Conservation (phyloP, 2,113 vertebrate species). For the Urocolius indicus region DNA sequence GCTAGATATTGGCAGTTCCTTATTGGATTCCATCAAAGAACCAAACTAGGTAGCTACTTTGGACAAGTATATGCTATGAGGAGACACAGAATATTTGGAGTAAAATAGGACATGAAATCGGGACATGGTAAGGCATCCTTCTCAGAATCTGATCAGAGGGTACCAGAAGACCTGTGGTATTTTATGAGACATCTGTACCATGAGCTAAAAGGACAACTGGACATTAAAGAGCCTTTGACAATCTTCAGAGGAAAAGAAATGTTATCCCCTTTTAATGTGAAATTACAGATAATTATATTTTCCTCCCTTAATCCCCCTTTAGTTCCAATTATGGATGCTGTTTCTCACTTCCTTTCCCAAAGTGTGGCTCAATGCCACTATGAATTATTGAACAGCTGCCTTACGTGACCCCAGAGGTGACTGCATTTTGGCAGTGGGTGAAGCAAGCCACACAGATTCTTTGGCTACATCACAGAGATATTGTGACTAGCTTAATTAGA, state of each 20-base stretch:
- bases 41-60: neutral
- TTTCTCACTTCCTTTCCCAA: neutral
- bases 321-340: constrained; percentile 5
- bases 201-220: neutral
- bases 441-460: neutral
- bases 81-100: neutral
- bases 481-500: constrained; percentile 47
- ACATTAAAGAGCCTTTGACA: neutral
- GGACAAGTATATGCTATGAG: neutral
- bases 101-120: neutral
- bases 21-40: neutral
- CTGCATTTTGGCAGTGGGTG: neutral
- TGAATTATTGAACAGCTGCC: constrained; percentile 7
- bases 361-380: neutral
- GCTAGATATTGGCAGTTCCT: neutral
- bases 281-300: constrained; percentile 40
- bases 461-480: neutral
- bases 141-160: neutral
- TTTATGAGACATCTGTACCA: neutral
- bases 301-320: neutral
- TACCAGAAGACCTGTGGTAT: neutral
- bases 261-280: neutral
- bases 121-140: neutral
- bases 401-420: constrained; percentile 16
- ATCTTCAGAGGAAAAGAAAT: neutral